Conservation (phyloP, 2,888 invertebrate species). For the Anorthoa munda region DNA sequence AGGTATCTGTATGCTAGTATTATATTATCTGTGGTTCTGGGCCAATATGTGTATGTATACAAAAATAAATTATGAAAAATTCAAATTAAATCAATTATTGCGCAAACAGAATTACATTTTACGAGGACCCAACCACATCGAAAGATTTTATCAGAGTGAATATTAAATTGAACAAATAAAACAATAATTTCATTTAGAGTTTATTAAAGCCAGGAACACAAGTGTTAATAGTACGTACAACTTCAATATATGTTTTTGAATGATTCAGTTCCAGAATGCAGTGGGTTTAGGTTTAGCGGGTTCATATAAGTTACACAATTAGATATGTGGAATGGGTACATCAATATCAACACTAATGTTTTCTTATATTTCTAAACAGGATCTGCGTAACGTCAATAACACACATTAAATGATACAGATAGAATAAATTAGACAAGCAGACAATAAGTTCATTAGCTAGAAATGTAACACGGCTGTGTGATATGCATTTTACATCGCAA, state of each 20-base stretch:
- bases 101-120: not conserved
- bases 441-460: slow-evolving; percentile 26
- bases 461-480: slow-evolving; percentile 12
- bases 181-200: slow-evolving; percentile 72
- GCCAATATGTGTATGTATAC: not conserved
- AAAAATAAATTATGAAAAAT: not conserved
- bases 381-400: slow-evolving; percentile 47
- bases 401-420: slow-evolving; percentile 48
- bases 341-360: slow-evolving; percentile 59
- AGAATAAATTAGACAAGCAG: slow-evolving; percentile 48
- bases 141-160: not conserved
- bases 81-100: not conserved
- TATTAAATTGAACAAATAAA: slow-evolving; percentile 27
- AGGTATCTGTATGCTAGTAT: too few relatives aligned
- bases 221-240: slow-evolving; percentile 78
- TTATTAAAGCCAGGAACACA: slow-evolving; percentile 90
- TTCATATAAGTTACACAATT: slow-evolving; percentile 54
- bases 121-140: not conserved
- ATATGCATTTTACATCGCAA: slow-evolving; percentile 41
- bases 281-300: slow-evolving; percentile 46
- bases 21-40: too few relatives aligned
- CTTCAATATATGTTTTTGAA: slow-evolving; percentile 70
- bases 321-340: slow-evolving; percentile 58
- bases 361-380: slow-evolving; percentile 55
- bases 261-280: slow-evolving; percentile 64